These are phyloP conservation scores for Numenius phaeopus DNA, from an alignment of 2,797 vertebrate genomes.

Conservation along the genomic window DNA sequence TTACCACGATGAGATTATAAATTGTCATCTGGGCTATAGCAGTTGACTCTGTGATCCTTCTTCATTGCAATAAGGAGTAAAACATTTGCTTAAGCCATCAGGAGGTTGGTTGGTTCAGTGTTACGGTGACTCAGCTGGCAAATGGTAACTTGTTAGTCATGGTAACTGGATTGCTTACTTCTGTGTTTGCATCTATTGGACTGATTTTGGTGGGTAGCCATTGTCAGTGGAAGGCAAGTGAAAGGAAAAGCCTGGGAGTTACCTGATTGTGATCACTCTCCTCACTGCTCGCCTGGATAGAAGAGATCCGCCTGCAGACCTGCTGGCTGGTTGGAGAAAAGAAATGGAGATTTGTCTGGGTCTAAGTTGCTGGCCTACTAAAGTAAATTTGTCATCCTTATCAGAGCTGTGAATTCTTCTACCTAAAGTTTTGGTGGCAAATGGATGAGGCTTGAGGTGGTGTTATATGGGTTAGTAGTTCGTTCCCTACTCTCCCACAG, in stretches of 20 bases:
- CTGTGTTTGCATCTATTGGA: not conserved
- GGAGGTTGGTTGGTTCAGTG: not conserved
- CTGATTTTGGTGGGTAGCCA: not conserved
- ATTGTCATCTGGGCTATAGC: conserved; percentile 13
- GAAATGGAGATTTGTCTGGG: not conserved
- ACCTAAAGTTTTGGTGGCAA: not conserved
- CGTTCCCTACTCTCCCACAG: not conserved
- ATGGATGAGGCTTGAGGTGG: not conserved
- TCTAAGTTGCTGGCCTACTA: not conserved
- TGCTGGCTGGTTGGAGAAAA: not conserved
- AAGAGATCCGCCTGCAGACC: not conserved
- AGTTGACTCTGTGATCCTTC: conserved; percentile 7
- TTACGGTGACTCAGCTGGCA: not conserved
- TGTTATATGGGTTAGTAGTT: not conserved
- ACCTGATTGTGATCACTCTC: not conserved
- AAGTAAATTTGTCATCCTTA: not conserved
- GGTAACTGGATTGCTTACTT: not conserved
- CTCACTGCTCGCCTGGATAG: not conserved
- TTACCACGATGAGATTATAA: conserved; percentile 4
- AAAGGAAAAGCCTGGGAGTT: not conserved
- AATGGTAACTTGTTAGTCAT: not conserved
- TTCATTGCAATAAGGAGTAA: not conserved
- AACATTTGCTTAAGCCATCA: not conserved
- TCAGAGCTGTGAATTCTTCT: not conserved
- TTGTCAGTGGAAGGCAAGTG: not conserved